Conservation (phyloP, 2,888 invertebrate species). For the Seira musarum region DNA sequence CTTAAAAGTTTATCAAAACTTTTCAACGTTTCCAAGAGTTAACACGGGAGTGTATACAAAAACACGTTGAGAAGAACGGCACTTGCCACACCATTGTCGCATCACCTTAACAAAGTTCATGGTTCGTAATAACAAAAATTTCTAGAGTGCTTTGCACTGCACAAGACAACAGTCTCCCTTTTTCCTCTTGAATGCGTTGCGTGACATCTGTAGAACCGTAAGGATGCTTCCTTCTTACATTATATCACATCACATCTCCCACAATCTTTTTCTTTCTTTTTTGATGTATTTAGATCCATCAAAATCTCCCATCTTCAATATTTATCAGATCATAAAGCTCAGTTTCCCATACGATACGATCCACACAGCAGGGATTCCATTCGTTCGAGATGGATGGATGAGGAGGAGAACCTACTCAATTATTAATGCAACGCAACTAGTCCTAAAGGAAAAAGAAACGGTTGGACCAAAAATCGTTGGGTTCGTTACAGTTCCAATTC, state of each 20-base stretch:
- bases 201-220: not conserved
- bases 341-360: too few species aligned
- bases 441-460: not conserved
- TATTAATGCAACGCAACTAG: not conserved
- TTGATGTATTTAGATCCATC: slow-evolving; percentile 50
- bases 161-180: not conserved
- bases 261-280: slow-evolving; percentile 22
- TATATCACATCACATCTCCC: not conserved
- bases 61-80: too few species aligned
- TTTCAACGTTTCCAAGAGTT: too few species aligned
- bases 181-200: not conserved
- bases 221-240: not conserved
- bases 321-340: slow-evolving; percentile 62
- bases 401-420: not conserved
- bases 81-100: too few species aligned
- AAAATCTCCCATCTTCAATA: slow-evolving; percentile 56
- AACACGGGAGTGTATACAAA: too few species aligned
- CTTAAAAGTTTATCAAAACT: too few species aligned
- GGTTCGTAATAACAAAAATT: slow-evolving; percentile 12
- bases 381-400: too few species aligned
- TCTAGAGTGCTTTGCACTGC: too few species aligned
- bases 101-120: slow-evolving; percentile 35
- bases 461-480: not conserved
- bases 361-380: slow-evolving; percentile 50
- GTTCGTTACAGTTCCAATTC: too few species aligned